phyloP scores from a whole-genome alignment of 2,888 invertebrate genomes.

The Pinctada fucata region DNA sequence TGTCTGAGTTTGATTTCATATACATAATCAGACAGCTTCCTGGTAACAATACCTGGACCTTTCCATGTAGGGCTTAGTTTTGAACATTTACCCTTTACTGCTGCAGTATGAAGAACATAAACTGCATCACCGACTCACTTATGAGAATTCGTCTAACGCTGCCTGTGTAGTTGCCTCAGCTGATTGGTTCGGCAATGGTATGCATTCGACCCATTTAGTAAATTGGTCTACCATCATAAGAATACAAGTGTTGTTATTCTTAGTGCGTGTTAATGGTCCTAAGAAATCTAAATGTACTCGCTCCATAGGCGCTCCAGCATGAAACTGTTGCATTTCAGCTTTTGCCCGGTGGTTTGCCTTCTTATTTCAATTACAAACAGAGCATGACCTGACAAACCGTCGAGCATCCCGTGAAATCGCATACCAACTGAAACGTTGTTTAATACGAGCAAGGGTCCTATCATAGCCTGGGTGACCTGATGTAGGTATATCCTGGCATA shows the following conservation, averaged over 20 bases:
- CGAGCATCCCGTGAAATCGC: not conserved
- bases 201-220: constrained; percentile 32
- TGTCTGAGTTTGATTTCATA: too few species aligned
- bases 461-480: too few species aligned
- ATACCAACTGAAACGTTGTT: constrained; percentile 8
- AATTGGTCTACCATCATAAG: constrained; percentile 37
- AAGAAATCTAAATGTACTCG: too few species aligned
- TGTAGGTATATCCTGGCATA: not conserved
- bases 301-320: too few species aligned
- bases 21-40: too few species aligned
- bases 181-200: constrained; percentile 15
- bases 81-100: too few species aligned
- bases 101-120: too few species aligned
- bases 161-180: not conserved
- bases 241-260: constrained; percentile 18
- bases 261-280: constrained; percentile 32
- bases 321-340: too few species aligned
- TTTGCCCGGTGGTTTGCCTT: constrained; percentile 1
- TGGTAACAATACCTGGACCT: too few species aligned
- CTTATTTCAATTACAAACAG: not conserved
- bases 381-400: constrained; percentile 1
- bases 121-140: too few species aligned
- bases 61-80: too few species aligned
- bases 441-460: not conserved
- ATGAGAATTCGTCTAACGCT: too few species aligned